Base-by-base conservation (phyloP, 2,888 invertebrate genomes). In the Coelinius sp. region DNA sequence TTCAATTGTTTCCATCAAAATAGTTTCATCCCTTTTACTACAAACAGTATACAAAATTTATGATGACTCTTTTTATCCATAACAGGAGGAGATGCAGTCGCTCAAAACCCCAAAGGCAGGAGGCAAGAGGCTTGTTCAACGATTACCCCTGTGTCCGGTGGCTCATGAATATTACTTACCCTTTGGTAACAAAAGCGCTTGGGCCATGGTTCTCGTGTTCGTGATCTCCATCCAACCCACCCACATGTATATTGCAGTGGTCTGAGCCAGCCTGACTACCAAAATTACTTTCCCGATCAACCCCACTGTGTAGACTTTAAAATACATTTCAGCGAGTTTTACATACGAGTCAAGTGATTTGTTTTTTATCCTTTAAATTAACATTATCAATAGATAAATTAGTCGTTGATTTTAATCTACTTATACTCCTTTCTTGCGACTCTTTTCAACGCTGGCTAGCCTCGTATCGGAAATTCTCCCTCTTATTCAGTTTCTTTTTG, bases 81-180 rank as follows among this genome's bases (percentile, higher is more conserved):
- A 17, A 49, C 14, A 49, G 17, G 46, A 14, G 20, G 59, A 59
- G 35, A 31, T 59, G 31, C 35, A 35, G 31, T 59, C 31, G 59
- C 59, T 59, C 17, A 59, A 63, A 38, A 38, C 20, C 14, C 38
- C 63, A 56, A 69, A 70, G 66, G 46, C 53, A 46, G 41, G 53
- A 71, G 49, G 68, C 44, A 56, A 64, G 71, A 70, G 75, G 63
- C 63, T 76, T 76, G 73, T 76, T 74, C 67, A 70, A 75, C 75
- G 75, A 78, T 76, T 75, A 75, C 71, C 75, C 73, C 62, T 72
- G 56, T 68, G 73, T 75, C 71, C 73, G 73, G 75, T 70, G 17
- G 14, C 75, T 78, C 76, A 76, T 78, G 78, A 76, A 78, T 78
- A 78, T 76, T 78, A 73, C 73, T 68, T 44, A 63, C 46, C 25